Conservation (phyloP, 2,113 vertebrate species). For the Bubo blakistoni region DNA sequence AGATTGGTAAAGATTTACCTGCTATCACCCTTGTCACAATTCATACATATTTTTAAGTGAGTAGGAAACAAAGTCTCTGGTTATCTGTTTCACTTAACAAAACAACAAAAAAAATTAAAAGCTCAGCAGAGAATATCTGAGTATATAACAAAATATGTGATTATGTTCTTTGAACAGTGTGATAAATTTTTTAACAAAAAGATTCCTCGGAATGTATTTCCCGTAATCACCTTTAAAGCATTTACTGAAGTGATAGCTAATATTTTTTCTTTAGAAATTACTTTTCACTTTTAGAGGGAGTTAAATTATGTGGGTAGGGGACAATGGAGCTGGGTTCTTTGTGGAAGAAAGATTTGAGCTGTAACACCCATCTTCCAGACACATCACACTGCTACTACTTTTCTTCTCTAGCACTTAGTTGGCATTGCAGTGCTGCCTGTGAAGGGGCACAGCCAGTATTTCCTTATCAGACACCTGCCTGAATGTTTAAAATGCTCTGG, state of each 20-base stretch:
- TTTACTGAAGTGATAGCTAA: neutral
- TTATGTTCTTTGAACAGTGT: neutral
- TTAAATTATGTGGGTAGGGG: neutral
- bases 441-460: neutral
- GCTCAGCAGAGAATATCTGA: neutral
- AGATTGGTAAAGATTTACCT: neutral
- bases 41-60: neutral
- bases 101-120: neutral
- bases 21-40: neutral
- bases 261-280: neutral
- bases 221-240: neutral
- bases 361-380: neutral
- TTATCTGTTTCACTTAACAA: neutral
- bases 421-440: neutral
- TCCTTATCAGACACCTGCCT: slow-evolving; percentile 3
- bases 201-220: neutral
- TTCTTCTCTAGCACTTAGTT: neutral
- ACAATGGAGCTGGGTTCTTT: neutral
- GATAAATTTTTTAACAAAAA: neutral
- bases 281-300: neutral
- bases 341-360: neutral
- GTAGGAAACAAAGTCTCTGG: neutral
- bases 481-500: neutral
- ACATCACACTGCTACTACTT: neutral
- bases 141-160: neutral